phyloP scores from a whole-genome alignment of 2,113 vertebrate species.

The Ammospiza caudacuta region DNA sequence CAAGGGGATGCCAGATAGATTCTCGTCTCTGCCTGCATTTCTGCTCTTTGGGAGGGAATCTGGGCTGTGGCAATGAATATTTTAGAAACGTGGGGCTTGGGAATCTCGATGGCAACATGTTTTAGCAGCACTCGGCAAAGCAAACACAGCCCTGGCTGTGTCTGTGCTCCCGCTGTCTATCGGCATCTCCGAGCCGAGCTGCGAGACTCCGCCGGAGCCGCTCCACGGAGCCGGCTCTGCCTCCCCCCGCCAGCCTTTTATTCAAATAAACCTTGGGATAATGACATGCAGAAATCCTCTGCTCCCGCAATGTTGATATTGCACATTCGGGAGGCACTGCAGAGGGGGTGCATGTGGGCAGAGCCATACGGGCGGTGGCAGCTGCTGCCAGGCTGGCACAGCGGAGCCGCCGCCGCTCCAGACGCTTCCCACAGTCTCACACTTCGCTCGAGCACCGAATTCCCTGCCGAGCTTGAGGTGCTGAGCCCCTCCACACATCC shows the following conservation, averaged over 20 bases:
- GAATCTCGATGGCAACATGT: slow-evolving; percentile 59
- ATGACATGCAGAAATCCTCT: slow-evolving; percentile 50
- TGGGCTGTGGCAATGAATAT: slow-evolving; percentile 59
- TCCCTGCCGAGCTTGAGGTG: background rate
- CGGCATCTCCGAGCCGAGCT: slow-evolving; percentile 23
- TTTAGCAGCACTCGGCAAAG: slow-evolving; percentile 30
- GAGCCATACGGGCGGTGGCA: slow-evolving; percentile 58
- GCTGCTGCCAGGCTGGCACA: slow-evolving; percentile 62
- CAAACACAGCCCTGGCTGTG: slow-evolving; percentile 37
- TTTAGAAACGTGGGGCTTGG: slow-evolving; percentile 43
- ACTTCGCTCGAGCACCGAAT: background rate
- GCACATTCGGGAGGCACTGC: slow-evolving; percentile 36
- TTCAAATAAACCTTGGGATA: slow-evolving; percentile 53
- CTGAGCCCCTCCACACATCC: background rate
- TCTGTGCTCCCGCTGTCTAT: slow-evolving; percentile 43
- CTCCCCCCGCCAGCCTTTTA: slow-evolving; percentile 8
- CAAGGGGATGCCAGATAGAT: slow-evolving; percentile 65
- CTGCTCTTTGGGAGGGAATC: slow-evolving; percentile 30
- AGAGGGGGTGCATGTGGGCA: slow-evolving; percentile 58
- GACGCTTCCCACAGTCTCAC: slow-evolving; percentile 61
- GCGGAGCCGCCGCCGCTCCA: background rate
- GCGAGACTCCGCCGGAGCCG: slow-evolving; percentile 51
- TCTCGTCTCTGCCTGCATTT: slow-evolving; percentile 1
- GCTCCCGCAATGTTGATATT: slow-evolving; percentile 60
- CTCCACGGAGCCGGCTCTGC: background rate